Evolutionary conservation across 2,888 invertebrate genomes (phyloP), one percentile per base, ranked within the genome.

Genomic region (Aelia acuminata): DNA sequence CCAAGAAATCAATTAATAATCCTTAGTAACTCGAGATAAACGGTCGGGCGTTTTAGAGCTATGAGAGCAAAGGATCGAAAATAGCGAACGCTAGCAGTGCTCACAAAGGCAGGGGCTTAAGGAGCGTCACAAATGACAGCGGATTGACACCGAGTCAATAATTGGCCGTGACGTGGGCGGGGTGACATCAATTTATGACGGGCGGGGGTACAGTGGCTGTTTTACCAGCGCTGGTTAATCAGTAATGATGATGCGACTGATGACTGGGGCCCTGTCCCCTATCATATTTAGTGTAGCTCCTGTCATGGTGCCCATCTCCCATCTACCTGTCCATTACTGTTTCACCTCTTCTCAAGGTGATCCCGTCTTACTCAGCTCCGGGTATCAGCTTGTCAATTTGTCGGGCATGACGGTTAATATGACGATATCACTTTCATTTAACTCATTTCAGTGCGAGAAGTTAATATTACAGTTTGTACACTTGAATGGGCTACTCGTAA

Each of bases 221-320:
- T 80, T 80, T 80, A 47, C 80, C 80, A 80, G 22, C 43, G n/a
- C 43, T 80, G 43, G 80, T 80, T 80, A 80, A 80, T 80, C 80
- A 80, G 80, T 80, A 80, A 80, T 43, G 80, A 39, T 47, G 80
- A 43, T 43, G 43, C 80, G 43, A 43, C 43, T 80, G 80, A 47
- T n/a, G 43, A 13, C 43, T 39, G 39, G 39, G 43, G 13, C 43
- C n/a, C 43, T 80, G 80, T 80, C 80, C 39, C 43, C 80, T 80
- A 80, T 80, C 80, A 80, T 80, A 80, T 80, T 80, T 47, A 80
- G 80, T 80, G 80, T 47, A 43, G 39, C 80, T 80, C 43, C 80
- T 35, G 80, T 43, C 80, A 80, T 43, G 43, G 43, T 43, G 13
- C 13, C 63, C 63, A 70, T 70, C 63, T 35, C 31, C 63, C 20